These are phyloP conservation scores for Zaprionus ghesquierei DNA, from an alignment of 1,140 invertebrate genomes.

Conservation along the genomic window DNA sequence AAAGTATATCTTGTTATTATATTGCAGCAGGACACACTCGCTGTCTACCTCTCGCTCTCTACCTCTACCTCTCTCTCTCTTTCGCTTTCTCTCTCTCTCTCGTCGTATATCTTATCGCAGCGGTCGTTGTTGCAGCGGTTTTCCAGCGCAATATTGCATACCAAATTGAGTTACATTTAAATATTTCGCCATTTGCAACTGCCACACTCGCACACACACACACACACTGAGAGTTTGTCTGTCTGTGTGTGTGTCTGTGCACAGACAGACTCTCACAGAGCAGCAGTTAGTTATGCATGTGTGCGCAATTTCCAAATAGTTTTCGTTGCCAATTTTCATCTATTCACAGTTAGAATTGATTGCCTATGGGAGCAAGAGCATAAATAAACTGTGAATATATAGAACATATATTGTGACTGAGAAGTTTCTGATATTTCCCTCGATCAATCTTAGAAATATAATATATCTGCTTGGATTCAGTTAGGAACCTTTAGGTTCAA, in stretches of 20 bases:
- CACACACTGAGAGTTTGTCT: background rate
- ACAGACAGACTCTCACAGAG: background rate
- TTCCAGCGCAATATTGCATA: conserved; percentile 55
- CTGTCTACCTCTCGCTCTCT: background rate
- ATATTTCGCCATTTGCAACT: conserved; percentile 62
- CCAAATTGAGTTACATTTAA: conserved; percentile 74
- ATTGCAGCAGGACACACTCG: conserved; percentile 35
- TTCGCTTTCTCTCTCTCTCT: background rate
- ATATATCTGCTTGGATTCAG: too few relatives aligned
- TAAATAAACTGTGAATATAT: background rate
- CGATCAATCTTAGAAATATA: background rate
- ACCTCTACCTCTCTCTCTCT: background rate
- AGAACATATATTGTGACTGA: background rate
- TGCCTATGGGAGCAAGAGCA: background rate
- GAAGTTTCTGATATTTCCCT: background rate
- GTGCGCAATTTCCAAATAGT: conserved; percentile 17
- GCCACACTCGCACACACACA: background rate
- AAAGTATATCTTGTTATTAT: conserved; percentile 67
- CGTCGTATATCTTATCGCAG: background rate
- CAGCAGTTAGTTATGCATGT: conserved; percentile 23
- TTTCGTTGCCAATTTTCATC: conserved; percentile 28
- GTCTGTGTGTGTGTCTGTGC: too few relatives aligned
- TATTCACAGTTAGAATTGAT: conserved; percentile 19
- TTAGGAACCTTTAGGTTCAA: too few relatives aligned
- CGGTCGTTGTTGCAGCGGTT: conserved; percentile 31